phyloP scores from a whole-genome alignment of 1,140 invertebrate genomes.

The Thaumatotibia leucotreta region DNA sequence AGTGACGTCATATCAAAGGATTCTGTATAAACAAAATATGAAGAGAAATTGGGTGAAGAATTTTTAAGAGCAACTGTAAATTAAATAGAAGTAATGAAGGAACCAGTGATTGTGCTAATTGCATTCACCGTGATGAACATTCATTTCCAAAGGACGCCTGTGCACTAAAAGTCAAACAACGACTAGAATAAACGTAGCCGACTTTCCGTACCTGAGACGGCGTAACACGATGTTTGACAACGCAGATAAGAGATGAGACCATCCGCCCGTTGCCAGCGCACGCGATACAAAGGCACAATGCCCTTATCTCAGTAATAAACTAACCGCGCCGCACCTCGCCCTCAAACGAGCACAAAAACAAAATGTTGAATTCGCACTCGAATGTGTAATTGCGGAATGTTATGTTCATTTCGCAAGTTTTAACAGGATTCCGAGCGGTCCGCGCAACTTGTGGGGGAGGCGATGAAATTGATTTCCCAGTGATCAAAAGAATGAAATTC shows the following conservation, averaged over 20 bases:
- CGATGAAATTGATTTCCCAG: conserved; percentile 54
- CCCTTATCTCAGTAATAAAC: neutral
- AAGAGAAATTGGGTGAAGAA: too few relatives aligned
- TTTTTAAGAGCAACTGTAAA: too few relatives aligned
- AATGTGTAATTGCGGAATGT: conserved; percentile 8
- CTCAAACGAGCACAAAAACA: neutral
- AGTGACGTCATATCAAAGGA: too few relatives aligned
- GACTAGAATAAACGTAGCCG: neutral
- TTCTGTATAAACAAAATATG: too few relatives aligned
- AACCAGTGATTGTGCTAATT: too few relatives aligned
- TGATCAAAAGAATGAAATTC: conserved; percentile 66
- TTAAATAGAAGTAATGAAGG: too few relatives aligned
- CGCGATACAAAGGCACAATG: neutral
- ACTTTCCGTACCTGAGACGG: neutral
- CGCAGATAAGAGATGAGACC: neutral
- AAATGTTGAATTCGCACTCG: neutral
- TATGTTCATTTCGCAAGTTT: conserved; percentile 13
- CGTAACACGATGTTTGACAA: neutral
- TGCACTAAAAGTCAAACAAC: neutral
- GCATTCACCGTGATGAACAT: too few relatives aligned
- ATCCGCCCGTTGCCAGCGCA: neutral
- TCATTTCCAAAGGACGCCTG: too few relatives aligned
- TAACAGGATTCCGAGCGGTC: neutral
- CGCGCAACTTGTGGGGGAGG: conserved; percentile 14
- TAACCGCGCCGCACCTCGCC: neutral